A percentile compares a stretch with the other conserved stretches of the same genome.
These are phyloP conservation scores for Empis stercorea DNA, from an alignment of 2,888 invertebrate genomes.

Conservation along the genomic window DNA sequence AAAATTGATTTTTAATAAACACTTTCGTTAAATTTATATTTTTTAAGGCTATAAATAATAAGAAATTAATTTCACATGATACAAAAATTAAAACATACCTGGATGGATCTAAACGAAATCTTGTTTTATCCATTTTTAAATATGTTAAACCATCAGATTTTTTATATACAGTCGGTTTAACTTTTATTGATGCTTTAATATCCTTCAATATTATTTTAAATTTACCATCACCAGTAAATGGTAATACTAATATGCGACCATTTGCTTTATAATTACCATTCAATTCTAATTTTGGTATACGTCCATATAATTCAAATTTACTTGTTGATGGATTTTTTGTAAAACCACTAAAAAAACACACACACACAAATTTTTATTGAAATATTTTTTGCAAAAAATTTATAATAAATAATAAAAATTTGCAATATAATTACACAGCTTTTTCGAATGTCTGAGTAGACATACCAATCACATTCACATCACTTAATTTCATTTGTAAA, in stretches of 20 bases:
- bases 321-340: constrained; percentile 25
- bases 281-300: constrained; percentile 23
- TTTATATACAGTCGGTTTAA: constrained; percentile 3
- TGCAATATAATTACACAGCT: constrained; percentile 9
- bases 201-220: constrained; percentile 7
- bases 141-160: constrained; percentile 7
- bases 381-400: background rate
- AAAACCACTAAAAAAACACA: constrained; percentile 24
- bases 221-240: background rate
- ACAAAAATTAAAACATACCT: constrained; percentile 1
- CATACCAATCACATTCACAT: constrained; percentile 10
- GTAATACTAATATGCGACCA: constrained; percentile 29
- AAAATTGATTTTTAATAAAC: too few species aligned
- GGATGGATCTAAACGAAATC: background rate
- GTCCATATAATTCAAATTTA: constrained; percentile 32
- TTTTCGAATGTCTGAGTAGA: constrained; percentile 6
- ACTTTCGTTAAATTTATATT: too few species aligned
- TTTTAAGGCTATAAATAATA: too few species aligned
- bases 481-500: constrained; percentile 6
- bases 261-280: constrained; percentile 32
- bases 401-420: background rate
- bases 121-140: constrained; percentile 3
- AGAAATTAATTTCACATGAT: too few species aligned
- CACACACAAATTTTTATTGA: too few species aligned
- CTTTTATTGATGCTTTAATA: constrained; percentile 8